A percentile compares a stretch with the other conserved stretches of the same genome.
phyloP scores from a whole-genome alignment of 2,888 invertebrate species.

The Neoaliturus tenellus region DNA sequence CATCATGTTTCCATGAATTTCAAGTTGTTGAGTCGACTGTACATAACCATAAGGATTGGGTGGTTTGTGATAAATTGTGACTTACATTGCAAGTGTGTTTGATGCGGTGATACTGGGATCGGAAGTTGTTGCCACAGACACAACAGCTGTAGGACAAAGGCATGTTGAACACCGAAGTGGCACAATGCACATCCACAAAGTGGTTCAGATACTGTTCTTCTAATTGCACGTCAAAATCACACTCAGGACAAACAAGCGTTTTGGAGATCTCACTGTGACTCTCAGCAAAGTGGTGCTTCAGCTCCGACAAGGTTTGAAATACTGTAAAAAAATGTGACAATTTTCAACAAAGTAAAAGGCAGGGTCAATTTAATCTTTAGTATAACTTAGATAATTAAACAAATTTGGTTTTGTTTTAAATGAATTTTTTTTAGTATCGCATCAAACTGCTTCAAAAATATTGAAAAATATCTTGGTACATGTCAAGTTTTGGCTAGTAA shows the following conservation, averaged over 20 bases:
- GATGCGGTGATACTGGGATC: slow-evolving; percentile 60
- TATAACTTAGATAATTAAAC: too few species aligned
- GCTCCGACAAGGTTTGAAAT: not conserved
- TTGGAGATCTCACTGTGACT: not conserved
- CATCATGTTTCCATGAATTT: too few species aligned
- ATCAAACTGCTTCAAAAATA: too few species aligned
- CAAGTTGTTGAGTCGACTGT: too few species aligned
- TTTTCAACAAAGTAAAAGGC: too few species aligned
- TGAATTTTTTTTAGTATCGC: too few species aligned
- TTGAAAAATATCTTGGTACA: too few species aligned
- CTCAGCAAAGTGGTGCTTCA: not conserved
- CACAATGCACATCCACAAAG: slow-evolving; percentile 24
- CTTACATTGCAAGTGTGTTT: slow-evolving; percentile 61
- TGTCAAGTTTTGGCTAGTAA: too few species aligned
- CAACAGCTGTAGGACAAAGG: slow-evolving; percentile 61
- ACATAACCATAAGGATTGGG: too few species aligned
- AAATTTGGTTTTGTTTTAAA: too few species aligned
- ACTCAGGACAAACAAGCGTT: not conserved
- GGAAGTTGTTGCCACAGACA: slow-evolving; percentile 60
- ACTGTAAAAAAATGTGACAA: too few species aligned
- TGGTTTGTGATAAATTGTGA: not conserved
- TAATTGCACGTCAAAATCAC: not conserved
- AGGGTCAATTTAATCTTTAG: too few species aligned
- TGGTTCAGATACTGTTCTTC: slow-evolving; percentile 10
- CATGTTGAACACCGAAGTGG: slow-evolving; percentile 52